Conservation (phyloP, 2,113 vertebrate genomes). For the Dipodomys spectabilis region DNA sequence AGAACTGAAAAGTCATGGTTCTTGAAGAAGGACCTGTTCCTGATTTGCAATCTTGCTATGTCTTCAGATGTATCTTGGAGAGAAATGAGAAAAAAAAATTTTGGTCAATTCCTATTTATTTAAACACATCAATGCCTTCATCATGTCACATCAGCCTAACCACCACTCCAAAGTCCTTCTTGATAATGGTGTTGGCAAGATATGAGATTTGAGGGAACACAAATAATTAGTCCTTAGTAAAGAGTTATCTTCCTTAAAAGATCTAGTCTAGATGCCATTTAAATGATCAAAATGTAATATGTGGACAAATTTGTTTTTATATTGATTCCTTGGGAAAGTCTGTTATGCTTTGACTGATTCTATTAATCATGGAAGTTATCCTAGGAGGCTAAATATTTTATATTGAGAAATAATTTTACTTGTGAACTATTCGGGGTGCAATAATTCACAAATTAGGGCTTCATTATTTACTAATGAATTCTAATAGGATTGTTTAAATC, state of each 20-base stretch:
- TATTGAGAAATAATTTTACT: not conserved
- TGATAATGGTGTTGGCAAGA: not conserved
- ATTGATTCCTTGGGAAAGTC: not conserved
- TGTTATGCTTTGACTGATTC: not conserved
- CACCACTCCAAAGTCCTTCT: not conserved
- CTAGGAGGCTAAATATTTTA: not conserved
- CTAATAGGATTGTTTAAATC: slow-evolving; percentile 36
- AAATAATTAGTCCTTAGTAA: not conserved
- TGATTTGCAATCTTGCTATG: not conserved
- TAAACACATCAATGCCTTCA: not conserved
- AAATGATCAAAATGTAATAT: not conserved
- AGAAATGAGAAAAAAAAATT: not conserved
- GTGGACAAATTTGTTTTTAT: no score
- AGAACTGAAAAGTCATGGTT: no score
- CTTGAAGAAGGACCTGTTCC: not conserved
- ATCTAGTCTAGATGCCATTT: not conserved
- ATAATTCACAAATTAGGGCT: slow-evolving; percentile 14
- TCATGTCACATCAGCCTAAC: not conserved
- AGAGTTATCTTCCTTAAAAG: not conserved
- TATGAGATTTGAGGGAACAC: not conserved
- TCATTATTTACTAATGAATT: slow-evolving; percentile 46
- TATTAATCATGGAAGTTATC: not conserved
- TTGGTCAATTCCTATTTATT: not conserved
- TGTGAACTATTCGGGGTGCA: not conserved
- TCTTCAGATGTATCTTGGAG: not conserved